Base-by-base conservation (phyloP, 2,888 invertebrate species). In the Lepetodrilus schrolli region DNA sequence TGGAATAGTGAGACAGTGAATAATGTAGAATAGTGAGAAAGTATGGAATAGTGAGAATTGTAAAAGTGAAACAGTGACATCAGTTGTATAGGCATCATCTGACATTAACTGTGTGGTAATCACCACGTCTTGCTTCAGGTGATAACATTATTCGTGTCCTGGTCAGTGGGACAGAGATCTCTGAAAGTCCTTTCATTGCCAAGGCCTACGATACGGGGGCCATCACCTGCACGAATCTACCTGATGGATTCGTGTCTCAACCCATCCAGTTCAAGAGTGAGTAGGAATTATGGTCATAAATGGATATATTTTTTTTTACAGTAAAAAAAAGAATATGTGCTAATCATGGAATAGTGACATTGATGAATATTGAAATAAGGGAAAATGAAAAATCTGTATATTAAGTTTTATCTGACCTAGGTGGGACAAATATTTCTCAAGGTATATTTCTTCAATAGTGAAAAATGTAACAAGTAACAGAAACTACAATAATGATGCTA, bases 201-300 rank as follows among this genome's bases (percentile, higher is more conserved):
- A 98, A 98, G 90, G 98, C 97, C 7, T 99, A 87, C 78, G 83
- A 88, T 74, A 82, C 84, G 13, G 74, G 80, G 4, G 85, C 87
- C 47, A 96, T 98, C 87, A 93, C 94, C 90, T 96, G 99, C 71
- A 95, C 95, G 86, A 94, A 98, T 75, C 95, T 96, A 83, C 95
- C 96, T 1, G 95, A 95, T 92, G 97, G 97, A 80, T 92, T 94
- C 68, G 93, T 98, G 72, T 96, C 97, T 81, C 94, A 95, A 90
- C 96, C 97, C 71, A 96, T 98, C 70, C 96, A 97, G 91, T 99
- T 99, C 92, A 96, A 97, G 92, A 98, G 97, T 97, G 92, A 93
- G 93, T 86, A 34, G 36, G 21, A 51, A 21, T 65, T 36, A 13
- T 23, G n/a, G 21, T 51, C n/a, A n/a, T n/a, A n/a, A n/a, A n/a